Base-by-base conservation (phyloP, 35 echinoderm and acorn worm genomes). In the Heliocidaris tuberculata region DNA sequence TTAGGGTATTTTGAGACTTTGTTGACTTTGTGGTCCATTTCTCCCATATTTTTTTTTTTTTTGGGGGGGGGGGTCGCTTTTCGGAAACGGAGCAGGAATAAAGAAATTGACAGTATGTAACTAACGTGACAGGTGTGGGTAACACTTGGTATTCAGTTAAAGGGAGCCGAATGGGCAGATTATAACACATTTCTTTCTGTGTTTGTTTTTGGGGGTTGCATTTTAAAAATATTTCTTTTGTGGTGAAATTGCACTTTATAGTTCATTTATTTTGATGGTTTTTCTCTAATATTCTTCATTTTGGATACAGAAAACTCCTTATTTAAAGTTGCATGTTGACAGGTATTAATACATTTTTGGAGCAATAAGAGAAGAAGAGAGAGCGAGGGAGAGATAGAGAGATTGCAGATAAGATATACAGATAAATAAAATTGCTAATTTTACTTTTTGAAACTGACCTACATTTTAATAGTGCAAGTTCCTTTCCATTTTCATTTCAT, bases 21-120 rank as follows among this genome's bases (percentile, higher is more conserved):
- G 65, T 78, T 78, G 21, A 78, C 65, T 78, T 78, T 78, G 17
- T 78, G 65, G 65, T 78, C 65, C 65, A 78, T 78, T 78, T 78
- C 65, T 78, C 27, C 21, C 21, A 78, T 78, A n/a, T n/a, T 78
- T n/a, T n/a, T n/a, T n/a, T n/a, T n/a, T n/a, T n/a, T n/a, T n/a
- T n/a, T n/a, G n/a, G n/a, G n/a, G n/a, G n/a, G n/a, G n/a, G n/a
- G 4, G 15, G 35, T 29, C 7, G 21, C 65, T 78, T 78, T 78
- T 9, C 5, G 27, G 21, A 78, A 78, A 27, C 65, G 65, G 65
- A 78, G 27, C 65, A 4, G 27, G 65, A 78, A 78, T 78, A 78
- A 78, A 78, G 65, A n/a, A 24, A 7, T 78, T 78, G 65, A 78
- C 27, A 6, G 27, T n/a, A n/a, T 78, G 65, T 78, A n/a, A 78